Conservation (phyloP, 2,113 vertebrate species). For the Holacanthus passer region DNA sequence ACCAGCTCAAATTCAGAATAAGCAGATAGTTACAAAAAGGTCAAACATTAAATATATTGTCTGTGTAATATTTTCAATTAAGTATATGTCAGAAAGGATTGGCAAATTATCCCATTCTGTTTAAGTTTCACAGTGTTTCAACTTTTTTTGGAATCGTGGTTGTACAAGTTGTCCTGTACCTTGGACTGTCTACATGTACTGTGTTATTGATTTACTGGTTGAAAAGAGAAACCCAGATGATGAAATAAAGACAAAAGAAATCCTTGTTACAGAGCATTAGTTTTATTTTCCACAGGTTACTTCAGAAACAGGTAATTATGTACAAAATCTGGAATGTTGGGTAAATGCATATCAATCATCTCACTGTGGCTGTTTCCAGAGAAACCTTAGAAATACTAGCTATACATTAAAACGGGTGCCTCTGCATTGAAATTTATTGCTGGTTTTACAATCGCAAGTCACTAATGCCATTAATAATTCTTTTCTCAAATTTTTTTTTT, state of each 20-base stretch:
- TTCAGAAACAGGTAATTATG: constrained; percentile 92
- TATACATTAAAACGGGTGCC: constrained; percentile 86
- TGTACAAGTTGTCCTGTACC: not conserved
- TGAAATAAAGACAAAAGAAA: constrained; percentile 37
- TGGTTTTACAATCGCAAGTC: constrained; percentile 87
- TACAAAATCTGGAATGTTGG: constrained; percentile 97
- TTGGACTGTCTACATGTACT: not conserved
- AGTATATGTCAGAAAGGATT: too few relatives aligned
- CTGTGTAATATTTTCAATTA: too few relatives aligned
- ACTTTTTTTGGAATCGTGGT: too few relatives aligned
- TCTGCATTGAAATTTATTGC: constrained; percentile 91
- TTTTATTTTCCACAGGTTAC: constrained; percentile 95
- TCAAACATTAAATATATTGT: too few relatives aligned
- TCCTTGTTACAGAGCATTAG: constrained; percentile 89
- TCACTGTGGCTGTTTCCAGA: constrained; percentile 84
- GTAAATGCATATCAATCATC: constrained; percentile 90
- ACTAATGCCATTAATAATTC: constrained; percentile 84
- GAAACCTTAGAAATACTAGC: constrained; percentile 84
- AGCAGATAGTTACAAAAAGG: too few relatives aligned
- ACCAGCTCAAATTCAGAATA: too few relatives aligned
- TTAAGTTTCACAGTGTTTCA: too few relatives aligned
- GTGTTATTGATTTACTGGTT: not conserved
- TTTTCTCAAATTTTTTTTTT: constrained; percentile 66
- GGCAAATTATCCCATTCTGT: too few relatives aligned
- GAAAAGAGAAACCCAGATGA: not conserved